Evolutionary conservation across 2,888 invertebrate species (phyloP).

Genomic region (Stenoptilia bipunctidactyla): DNA sequence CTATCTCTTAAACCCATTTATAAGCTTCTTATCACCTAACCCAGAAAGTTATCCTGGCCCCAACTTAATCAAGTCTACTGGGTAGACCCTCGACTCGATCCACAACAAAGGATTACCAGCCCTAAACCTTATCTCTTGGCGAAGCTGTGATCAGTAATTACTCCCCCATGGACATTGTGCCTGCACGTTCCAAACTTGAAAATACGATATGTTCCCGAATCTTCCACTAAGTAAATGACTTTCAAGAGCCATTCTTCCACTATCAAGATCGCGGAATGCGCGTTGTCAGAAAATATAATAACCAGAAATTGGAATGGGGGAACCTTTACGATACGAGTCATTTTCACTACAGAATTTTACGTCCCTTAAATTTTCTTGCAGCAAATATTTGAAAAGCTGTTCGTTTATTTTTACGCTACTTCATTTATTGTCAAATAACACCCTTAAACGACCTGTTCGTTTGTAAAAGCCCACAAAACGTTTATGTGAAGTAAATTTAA

Average conservation of each 20-base stretch:
- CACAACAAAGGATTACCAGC: neutral
- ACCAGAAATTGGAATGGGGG: too few relatives aligned
- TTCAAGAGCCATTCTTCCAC: constrained; percentile 21
- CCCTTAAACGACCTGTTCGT: neutral
- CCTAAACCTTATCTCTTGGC: constrained; percentile 34
- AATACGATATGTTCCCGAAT: constrained; percentile 19
- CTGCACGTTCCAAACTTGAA: constrained; percentile 30
- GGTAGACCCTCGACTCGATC: too few relatives aligned
- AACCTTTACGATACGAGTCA: too few relatives aligned
- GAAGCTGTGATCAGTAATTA: constrained; percentile 48
- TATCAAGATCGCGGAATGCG: constrained; percentile 23
- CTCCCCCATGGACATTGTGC: constrained; percentile 26
- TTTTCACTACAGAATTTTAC: too few relatives aligned
- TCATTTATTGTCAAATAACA: too few relatives aligned
- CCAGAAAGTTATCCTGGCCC: too few relatives aligned
- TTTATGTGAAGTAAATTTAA: constrained; percentile 16
- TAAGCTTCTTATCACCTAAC: neutral
- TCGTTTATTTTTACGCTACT: too few relatives aligned
- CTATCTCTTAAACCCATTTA: neutral
- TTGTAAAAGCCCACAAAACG: neutral
- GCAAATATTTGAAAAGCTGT: too few relatives aligned
- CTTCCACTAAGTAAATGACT: constrained; percentile 25
- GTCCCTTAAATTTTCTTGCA: too few relatives aligned
- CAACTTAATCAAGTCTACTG: too few relatives aligned
- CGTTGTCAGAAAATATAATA: too few relatives aligned